Evolutionary conservation across 2,113 vertebrate species (phyloP), one percentile per base, ranked within the genome.

Genomic region (Catharus fuscescens): DNA sequence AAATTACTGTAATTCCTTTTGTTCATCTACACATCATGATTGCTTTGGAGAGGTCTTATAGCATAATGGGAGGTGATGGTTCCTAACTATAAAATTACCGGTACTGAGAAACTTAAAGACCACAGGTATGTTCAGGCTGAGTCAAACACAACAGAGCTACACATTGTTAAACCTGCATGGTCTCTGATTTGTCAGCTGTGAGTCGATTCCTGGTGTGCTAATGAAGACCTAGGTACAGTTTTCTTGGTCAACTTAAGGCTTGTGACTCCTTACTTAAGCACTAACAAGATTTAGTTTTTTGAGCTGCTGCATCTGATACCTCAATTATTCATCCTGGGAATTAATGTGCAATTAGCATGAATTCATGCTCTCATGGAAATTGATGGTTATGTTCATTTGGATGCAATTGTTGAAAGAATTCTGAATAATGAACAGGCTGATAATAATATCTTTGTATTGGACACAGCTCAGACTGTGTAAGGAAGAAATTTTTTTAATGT

Each of bases 251-350:
- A 95, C 36, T 56, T 97, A 95, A 96, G 61, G 88, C 80, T 95
- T 78, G 86, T 93, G 86, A 96, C 92, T 92, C 97, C 73, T 96
- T 97, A 93, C 94, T 97, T 97, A 69, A 96, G 56, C 69, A 96
- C 90, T 93, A 97, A 97, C 66, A 97, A 96, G 92, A 96, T 96
- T 96, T 85, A 86, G 77, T 28, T 96, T 97, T 97, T 95, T 96
- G 65, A 97, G 92, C 47, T 56, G 45, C 84, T 97, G 93, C 92
- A 96, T 97, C 86, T 93, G 94, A 96, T 98, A 96, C 95, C 59
- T 98, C 97, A 96, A 93, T 97, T 98, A 97, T 97, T 98, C 96
- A 96, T 97, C 96, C 96, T 92, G 94, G 71, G 86, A 97, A 98
- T 98, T 98, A 97, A 95, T 97, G 61, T 92, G 97, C 96, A 98